phyloP scores from a whole-genome alignment of 2,797 vertebrate species.

The Dallia pectoralis region DNA sequence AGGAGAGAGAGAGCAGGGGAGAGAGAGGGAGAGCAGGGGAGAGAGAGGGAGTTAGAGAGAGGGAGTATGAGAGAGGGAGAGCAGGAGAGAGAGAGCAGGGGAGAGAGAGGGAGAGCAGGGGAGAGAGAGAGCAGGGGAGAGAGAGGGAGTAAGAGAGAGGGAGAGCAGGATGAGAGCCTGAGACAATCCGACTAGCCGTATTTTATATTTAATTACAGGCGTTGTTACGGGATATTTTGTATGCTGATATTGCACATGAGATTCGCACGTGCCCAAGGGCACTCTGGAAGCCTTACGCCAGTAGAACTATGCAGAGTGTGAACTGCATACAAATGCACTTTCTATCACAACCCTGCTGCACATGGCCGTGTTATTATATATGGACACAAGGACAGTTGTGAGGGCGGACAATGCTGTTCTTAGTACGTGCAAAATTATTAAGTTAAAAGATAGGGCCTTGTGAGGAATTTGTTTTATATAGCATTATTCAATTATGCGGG shows the following conservation, averaged over 20 bases:
- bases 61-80: not conserved
- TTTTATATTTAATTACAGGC: not conserved
- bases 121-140: constrained; percentile 45
- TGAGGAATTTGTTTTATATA: not conserved
- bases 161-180: not conserved
- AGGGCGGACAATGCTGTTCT: not conserved
- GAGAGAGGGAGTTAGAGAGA: not conserved
- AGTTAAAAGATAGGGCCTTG: not conserved
- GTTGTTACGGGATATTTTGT: not conserved
- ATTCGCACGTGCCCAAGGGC: not conserved
- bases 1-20: not conserved
- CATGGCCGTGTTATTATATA: not conserved
- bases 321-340: not conserved
- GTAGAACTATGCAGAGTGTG: not conserved
- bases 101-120: constrained; percentile 30
- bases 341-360: not conserved
- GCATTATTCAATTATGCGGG: not conserved
- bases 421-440: not conserved
- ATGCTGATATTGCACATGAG: not conserved
- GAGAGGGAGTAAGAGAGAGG: constrained; percentile 18
- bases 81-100: constrained; percentile 3
- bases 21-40: not conserved
- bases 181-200: not conserved
- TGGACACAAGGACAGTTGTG: not conserved
- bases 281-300: not conserved